These are phyloP conservation scores for Platanista minor DNA, from an alignment of 2,113 vertebrate species.

Conservation along the genomic window DNA sequence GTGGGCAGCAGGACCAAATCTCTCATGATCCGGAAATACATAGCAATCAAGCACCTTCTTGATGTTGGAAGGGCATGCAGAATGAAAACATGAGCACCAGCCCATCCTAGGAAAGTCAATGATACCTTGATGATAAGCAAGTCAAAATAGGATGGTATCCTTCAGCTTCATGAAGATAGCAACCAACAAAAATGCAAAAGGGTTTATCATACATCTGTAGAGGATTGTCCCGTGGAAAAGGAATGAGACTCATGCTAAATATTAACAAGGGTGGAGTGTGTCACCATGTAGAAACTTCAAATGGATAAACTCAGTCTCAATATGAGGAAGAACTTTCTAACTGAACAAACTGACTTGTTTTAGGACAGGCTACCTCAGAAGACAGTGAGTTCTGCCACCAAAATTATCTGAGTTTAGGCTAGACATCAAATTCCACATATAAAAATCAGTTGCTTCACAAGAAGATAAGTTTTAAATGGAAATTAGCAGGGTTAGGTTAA, in stretches of 20 bases:
- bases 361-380: neutral
- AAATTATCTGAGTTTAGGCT: neutral
- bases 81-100: neutral
- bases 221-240: neutral
- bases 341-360: neutral
- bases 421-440: neutral
- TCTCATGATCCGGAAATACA: neutral
- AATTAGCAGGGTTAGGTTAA: neutral
- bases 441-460: neutral
- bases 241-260: neutral
- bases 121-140: neutral
- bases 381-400: neutral
- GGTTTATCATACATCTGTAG: neutral
- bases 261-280: neutral
- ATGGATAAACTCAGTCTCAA: neutral
- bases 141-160: neutral
- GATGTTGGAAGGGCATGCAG: neutral
- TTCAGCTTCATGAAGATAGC: neutral
- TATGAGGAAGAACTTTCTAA: neutral
- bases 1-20: neutral
- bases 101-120: neutral
- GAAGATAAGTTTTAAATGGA: neutral
- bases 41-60: neutral
- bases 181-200: neutral
- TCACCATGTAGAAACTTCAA: neutral